Conservation (phyloP, 2,888 invertebrate species). For the Pheosia tremula region DNA sequence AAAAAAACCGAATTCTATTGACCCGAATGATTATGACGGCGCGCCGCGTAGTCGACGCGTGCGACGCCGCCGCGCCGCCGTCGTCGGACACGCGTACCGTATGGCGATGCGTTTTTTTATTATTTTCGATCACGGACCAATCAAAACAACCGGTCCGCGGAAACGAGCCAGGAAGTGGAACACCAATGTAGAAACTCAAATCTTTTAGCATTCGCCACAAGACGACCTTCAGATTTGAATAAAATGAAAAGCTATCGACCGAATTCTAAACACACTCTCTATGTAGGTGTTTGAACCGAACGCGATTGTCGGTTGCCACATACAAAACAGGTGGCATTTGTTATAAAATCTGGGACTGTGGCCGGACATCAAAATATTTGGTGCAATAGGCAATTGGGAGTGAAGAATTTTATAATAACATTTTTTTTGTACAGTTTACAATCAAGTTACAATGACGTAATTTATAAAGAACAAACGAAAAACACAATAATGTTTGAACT, state of each 20-base stretch:
- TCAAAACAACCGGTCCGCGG: constrained; percentile 67
- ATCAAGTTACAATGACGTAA: constrained; percentile 44
- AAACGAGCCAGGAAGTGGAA: constrained; percentile 66
- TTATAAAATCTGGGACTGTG: too few relatives aligned
- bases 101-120: constrained; percentile 59
- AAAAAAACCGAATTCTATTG: constrained; percentile 61
- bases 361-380: too few relatives aligned
- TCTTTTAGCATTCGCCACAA: constrained; percentile 51
- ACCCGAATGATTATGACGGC: constrained; percentile 53
- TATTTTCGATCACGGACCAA: constrained; percentile 55
- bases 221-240: constrained; percentile 71
- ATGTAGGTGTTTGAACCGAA: constrained; percentile 5
- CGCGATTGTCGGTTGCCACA: constrained; percentile 17
- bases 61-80: not conserved
- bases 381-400: too few relatives aligned
- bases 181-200: constrained; percentile 70
- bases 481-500: constrained; percentile 43
- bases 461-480: constrained; percentile 13
- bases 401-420: too few relatives aligned
- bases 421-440: constrained; percentile 10
- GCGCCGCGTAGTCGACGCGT: too few relatives aligned
- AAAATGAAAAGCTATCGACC: constrained; percentile 50
- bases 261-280: constrained; percentile 28
- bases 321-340: constrained; percentile 5
- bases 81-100: constrained; percentile 44